These are phyloP conservation scores for Aspiorhynchus laticeps DNA, from an alignment of 2,113 vertebrate species.

Conservation along the genomic window DNA sequence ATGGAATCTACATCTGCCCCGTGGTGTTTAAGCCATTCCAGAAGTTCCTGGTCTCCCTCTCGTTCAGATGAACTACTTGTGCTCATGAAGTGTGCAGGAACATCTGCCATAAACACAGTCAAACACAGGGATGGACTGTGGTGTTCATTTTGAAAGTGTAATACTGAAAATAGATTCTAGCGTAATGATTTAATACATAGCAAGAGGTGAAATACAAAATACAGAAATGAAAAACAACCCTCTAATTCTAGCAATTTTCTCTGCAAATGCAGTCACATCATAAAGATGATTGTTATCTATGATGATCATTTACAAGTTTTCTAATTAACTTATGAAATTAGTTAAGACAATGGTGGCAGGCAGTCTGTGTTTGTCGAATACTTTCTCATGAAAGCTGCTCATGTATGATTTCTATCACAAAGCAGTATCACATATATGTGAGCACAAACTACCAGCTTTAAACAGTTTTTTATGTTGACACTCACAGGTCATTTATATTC, in stretches of 20 bases:
- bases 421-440: background rate
- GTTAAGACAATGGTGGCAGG: background rate
- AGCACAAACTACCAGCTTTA: too few species aligned
- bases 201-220: background rate
- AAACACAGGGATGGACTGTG: background rate
- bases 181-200: background rate
- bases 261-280: background rate
- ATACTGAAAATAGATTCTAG: background rate
- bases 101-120: slow-evolving; percentile 68
- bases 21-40: slow-evolving; percentile 82
- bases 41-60: slow-evolving; percentile 80
- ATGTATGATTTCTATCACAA: background rate
- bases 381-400: too few species aligned
- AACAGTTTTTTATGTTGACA: background rate
- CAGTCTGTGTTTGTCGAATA: background rate
- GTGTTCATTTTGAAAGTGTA: background rate
- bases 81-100: slow-evolving; percentile 68
- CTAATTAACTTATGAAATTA: background rate
- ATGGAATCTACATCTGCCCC: slow-evolving; percentile 89
- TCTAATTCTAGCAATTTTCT: background rate
- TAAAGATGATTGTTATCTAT: background rate
- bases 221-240: background rate
- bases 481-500: background rate
- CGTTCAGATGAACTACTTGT: slow-evolving; percentile 60
- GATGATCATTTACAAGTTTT: background rate